These are phyloP conservation scores for Ormyrus rosae DNA, from an alignment of 2,888 invertebrate genomes.

Conservation along the genomic window DNA sequence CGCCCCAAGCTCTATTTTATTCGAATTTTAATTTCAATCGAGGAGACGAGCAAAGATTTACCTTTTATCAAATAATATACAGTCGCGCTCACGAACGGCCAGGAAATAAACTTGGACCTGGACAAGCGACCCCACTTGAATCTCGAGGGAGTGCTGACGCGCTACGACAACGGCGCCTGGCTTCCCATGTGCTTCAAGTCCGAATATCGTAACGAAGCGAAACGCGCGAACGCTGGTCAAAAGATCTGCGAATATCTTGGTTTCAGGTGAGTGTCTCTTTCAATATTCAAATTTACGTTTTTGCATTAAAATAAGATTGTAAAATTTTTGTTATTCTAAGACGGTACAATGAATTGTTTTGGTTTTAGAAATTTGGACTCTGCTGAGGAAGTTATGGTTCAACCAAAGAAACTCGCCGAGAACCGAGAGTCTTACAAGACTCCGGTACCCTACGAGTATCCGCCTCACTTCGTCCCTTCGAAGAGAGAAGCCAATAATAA, in stretches of 20 bases:
- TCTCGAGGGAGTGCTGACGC: conserved; percentile 81
- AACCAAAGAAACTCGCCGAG: conserved; percentile 36
- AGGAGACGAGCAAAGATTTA: neutral
- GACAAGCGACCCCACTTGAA: conserved; percentile 80
- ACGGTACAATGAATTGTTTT: too few species aligned
- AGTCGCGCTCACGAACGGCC: conserved; percentile 84
- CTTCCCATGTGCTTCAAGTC: conserved; percentile 79
- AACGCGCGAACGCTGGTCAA: conserved; percentile 70
- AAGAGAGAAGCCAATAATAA: conserved; percentile 39
- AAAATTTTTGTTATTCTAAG: too few species aligned
- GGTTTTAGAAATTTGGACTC: conserved; percentile 66
- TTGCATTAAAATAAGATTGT: too few species aligned
- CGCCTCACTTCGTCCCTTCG: conserved; percentile 37
- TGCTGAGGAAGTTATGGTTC: conserved; percentile 58
- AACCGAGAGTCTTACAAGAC: conserved; percentile 39
- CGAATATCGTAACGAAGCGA: conserved; percentile 61
- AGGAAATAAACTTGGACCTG: conserved; percentile 79
- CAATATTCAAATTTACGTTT: too few species aligned
- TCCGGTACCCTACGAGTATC: conserved; percentile 49
- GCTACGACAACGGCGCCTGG: conserved; percentile 82
- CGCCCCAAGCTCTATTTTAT: too few species aligned
- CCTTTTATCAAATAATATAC: conserved; percentile 63
- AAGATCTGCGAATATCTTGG: conserved; percentile 83
- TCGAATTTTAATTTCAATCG: neutral
- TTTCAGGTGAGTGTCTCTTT: conserved; percentile 77